These are phyloP conservation scores for Myocastor coypus DNA, from an alignment of 2,113 vertebrate species.

Conservation along the genomic window DNA sequence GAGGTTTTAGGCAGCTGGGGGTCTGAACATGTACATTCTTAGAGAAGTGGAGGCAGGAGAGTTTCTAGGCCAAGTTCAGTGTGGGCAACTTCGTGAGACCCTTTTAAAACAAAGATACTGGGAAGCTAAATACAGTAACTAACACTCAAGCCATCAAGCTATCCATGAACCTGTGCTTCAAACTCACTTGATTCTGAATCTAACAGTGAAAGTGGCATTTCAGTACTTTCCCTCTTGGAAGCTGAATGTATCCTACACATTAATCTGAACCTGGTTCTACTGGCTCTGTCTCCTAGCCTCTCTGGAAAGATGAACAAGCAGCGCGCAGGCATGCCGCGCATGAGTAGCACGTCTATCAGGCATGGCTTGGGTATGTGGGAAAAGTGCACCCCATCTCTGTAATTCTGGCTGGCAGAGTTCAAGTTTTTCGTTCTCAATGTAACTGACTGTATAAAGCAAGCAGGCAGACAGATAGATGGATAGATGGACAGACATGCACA, in stretches of 20 bases:
- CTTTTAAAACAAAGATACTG: not conserved
- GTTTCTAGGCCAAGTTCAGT: not conserved
- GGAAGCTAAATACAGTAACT: not conserved
- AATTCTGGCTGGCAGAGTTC: not conserved
- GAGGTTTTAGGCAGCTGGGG: not conserved
- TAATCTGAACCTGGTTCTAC: not conserved
- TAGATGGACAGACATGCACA: not conserved
- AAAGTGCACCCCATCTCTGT: not conserved
- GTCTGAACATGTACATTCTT: not conserved
- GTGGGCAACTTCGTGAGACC: not conserved
- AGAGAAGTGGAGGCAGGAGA: not conserved
- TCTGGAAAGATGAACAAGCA: not conserved
- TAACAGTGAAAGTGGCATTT: not conserved
- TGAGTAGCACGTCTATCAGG: not conserved
- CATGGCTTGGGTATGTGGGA: not conserved
- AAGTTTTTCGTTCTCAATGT: not conserved
- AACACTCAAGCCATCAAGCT: not conserved
- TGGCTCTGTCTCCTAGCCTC: not conserved
- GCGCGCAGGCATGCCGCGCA: not conserved
- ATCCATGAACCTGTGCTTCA: not conserved
- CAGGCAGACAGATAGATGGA: not conserved
- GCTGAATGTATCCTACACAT: not conserved
- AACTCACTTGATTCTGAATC: not conserved
- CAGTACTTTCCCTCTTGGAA: not conserved
- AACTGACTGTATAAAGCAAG: not conserved